phyloP scores from a whole-genome alignment of 2,888 invertebrate species.

The Lasioglossum pauxillum region DNA sequence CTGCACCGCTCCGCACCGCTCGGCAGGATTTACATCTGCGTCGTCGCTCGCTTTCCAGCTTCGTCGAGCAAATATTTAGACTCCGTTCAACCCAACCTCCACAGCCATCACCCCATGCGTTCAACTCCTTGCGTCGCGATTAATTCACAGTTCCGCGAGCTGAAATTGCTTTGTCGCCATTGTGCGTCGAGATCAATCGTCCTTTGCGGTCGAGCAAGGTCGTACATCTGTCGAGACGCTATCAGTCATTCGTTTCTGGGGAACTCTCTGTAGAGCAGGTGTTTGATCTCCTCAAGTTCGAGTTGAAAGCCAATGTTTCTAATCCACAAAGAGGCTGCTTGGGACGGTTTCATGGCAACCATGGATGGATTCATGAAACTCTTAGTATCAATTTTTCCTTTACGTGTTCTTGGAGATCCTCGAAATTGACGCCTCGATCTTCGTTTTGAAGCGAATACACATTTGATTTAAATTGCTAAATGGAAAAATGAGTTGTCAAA shows the following conservation, averaged over 20 bases:
- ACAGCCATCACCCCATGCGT: background rate
- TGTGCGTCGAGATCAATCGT: background rate
- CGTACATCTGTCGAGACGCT: background rate
- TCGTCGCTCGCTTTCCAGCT: background rate
- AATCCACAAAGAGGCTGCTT: background rate
- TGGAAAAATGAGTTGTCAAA: background rate
- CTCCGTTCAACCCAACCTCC: background rate
- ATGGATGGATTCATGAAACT: background rate
- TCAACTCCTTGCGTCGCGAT: background rate
- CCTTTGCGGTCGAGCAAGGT: background rate
- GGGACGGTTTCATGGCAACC: background rate
- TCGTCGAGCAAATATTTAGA: conserved; percentile 9
- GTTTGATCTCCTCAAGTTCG: background rate
- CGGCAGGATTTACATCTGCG: background rate
- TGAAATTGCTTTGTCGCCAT: background rate
- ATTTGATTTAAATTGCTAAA: background rate
- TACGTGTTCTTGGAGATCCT: too few relatives aligned
- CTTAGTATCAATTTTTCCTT: background rate
- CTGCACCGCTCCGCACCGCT: background rate
- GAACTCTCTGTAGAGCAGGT: too few relatives aligned
- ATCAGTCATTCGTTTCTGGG: too few relatives aligned
- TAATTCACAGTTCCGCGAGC: background rate
- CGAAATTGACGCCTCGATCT: too few relatives aligned
- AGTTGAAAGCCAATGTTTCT: background rate
- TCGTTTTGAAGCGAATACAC: background rate